phyloP scores from a whole-genome alignment of 2,888 invertebrate genomes.

The Drosophila melanosoma region DNA sequence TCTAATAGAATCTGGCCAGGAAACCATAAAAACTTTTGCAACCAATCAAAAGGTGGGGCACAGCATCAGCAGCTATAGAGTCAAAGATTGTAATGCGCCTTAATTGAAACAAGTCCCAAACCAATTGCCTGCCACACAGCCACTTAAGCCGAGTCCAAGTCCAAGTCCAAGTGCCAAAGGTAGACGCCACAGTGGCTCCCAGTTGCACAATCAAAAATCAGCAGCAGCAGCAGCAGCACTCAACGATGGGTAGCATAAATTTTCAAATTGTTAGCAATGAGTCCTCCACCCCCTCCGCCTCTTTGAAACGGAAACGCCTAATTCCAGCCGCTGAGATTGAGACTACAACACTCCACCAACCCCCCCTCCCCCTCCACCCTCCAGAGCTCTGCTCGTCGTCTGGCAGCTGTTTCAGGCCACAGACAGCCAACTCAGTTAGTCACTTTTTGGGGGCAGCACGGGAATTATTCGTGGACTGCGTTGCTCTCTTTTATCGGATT shows the following conservation, averaged over 20 bases:
- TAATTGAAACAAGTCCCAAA: constrained; percentile 83
- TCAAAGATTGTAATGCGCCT: constrained; percentile 81
- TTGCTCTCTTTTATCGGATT: constrained; percentile 70
- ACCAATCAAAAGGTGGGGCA: constrained; percentile 67
- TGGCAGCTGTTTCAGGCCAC: constrained; percentile 70
- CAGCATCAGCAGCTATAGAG: constrained; percentile 11
- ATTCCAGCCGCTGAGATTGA: constrained; percentile 77
- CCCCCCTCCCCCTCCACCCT: too few species aligned
- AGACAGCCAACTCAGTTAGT: constrained; percentile 44
- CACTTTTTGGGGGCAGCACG: constrained; percentile 34
- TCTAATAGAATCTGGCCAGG: constrained; percentile 73
- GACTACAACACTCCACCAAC: constrained; percentile 36
- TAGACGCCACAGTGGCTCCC: constrained; percentile 66
- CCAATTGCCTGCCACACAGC: constrained; percentile 72
- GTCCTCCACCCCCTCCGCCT: constrained; percentile 1
- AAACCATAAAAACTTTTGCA: constrained; percentile 77
- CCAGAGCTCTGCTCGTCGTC: constrained; percentile 39
- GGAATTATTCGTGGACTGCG: constrained; percentile 37
- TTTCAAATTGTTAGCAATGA: constrained; percentile 66
- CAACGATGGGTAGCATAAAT: constrained; percentile 74
- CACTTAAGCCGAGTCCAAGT: constrained; percentile 58
- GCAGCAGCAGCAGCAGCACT: constrained; percentile 52
- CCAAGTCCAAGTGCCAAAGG: constrained; percentile 43
- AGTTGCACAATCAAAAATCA: constrained; percentile 81
- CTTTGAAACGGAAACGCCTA: constrained; percentile 78